phyloP scores from a whole-genome alignment of 2,888 invertebrate species.

The Diarsia rubi region DNA sequence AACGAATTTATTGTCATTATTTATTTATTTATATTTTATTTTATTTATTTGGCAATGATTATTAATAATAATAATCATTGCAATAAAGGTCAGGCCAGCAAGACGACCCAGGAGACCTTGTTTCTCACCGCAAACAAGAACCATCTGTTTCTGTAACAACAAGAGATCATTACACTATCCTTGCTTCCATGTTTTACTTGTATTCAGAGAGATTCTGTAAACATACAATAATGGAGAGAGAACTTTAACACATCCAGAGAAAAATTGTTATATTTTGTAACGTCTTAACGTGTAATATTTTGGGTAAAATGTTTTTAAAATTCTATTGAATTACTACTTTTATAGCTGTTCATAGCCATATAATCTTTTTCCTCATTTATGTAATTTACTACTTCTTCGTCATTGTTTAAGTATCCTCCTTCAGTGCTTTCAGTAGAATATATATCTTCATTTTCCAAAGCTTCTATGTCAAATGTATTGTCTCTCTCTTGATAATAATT shows the following conservation, averaged over 20 bases:
- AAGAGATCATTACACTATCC: neutral
- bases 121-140: no score
- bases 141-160: neutral
- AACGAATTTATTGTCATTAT: no score
- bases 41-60: no score
- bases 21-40: no score
- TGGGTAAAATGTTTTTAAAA: conserved; percentile 9
- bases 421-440: neutral
- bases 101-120: no score
- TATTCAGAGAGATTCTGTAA: neutral
- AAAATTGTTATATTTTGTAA: neutral
- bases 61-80: neutral
- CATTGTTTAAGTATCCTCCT: neutral
- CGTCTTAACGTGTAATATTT: neutral
- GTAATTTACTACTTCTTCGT: neutral
- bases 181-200: neutral
- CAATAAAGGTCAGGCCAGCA: neutral
- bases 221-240: no score
- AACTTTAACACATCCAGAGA: neutral
- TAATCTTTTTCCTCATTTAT: neutral
- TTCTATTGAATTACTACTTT: neutral
- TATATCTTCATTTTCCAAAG: neutral
- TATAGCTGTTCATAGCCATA: neutral
- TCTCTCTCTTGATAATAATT: conserved; percentile 8
- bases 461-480: conserved; percentile 7